These are phyloP conservation scores for Zosterops borbonicus DNA, from an alignment of 2,113 vertebrate species.

Conservation along the genomic window DNA sequence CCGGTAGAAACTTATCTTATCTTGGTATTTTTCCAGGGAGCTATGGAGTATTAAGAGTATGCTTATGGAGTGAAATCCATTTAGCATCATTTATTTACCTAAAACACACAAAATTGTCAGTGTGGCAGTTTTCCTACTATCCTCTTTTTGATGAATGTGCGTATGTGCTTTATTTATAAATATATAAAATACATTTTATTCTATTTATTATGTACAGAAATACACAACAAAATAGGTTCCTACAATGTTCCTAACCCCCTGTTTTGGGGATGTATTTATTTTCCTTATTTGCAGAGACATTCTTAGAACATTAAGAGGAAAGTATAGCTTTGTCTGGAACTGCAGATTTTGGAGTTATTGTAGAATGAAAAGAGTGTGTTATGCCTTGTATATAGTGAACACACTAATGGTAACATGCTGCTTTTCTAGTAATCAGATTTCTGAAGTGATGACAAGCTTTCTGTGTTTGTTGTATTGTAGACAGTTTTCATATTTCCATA, in stretches of 20 bases:
- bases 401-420: accelerated
- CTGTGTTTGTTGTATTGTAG: neutral
- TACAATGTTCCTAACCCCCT: neutral
- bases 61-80: accelerated
- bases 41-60: neutral
- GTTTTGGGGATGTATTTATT: neutral
- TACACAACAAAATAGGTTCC: neutral
- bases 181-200: neutral
- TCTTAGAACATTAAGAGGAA: neutral
- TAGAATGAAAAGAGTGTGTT: neutral
- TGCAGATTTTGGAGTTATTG: neutral
- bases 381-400: neutral
- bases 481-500: neutral
- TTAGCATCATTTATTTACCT: neutral
- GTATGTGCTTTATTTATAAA: neutral
- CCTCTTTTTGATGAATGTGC: neutral
- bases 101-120: neutral
- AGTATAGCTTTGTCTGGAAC: neutral
- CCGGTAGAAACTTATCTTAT: neutral
- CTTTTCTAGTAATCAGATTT: neutral
- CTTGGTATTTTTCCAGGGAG: neutral
- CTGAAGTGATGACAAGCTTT: neutral
- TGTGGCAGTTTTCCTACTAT: neutral
- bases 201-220: neutral
- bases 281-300: neutral